A percentile compares a stretch with the other conserved stretches of the same genome.
phyloP scores from a whole-genome alignment of 2,113 vertebrate genomes.

The Jacana jacana region DNA sequence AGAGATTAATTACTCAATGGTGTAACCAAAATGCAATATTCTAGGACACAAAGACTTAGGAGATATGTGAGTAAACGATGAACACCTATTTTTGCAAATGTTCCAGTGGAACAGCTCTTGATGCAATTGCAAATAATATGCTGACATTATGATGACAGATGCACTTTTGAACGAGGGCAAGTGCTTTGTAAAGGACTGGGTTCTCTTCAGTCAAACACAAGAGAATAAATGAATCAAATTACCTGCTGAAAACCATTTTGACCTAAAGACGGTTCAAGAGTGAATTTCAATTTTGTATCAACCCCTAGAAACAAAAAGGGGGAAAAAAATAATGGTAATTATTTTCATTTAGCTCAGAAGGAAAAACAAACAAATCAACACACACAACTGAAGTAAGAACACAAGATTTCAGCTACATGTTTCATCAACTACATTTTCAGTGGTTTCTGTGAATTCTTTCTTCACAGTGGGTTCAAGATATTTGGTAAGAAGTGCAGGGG shows the following conservation, averaged over 20 bases:
- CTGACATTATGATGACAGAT: neutral
- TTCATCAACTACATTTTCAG: neutral
- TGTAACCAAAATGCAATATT: neutral
- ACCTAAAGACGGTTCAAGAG: constrained; percentile 92
- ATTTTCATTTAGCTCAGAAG: neutral
- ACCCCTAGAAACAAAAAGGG: constrained; percentile 80
- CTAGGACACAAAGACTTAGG: neutral
- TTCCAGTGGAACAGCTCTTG: neutral
- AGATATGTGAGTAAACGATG: neutral
- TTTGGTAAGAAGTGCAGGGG: accelerated
- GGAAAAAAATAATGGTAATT: neutral
- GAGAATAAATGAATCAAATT: constrained; percentile 46
- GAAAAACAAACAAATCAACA: neutral
- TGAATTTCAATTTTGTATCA: constrained; percentile 96
- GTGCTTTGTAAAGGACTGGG: no score
- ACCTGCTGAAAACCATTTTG: constrained; percentile 99
- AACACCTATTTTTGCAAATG: neutral
- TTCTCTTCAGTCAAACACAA: no score
- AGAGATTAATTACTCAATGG: neutral
- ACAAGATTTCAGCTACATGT: neutral
- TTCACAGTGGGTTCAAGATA: neutral
- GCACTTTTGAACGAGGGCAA: neutral
- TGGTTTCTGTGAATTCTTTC: neutral
- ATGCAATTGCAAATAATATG: neutral
- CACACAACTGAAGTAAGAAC: neutral